A percentile compares a stretch with the other conserved stretches of the same genome.
These are phyloP conservation scores for Coreoperca whiteheadi DNA, from an alignment of 2,113 vertebrate species.

Conservation along the genomic window DNA sequence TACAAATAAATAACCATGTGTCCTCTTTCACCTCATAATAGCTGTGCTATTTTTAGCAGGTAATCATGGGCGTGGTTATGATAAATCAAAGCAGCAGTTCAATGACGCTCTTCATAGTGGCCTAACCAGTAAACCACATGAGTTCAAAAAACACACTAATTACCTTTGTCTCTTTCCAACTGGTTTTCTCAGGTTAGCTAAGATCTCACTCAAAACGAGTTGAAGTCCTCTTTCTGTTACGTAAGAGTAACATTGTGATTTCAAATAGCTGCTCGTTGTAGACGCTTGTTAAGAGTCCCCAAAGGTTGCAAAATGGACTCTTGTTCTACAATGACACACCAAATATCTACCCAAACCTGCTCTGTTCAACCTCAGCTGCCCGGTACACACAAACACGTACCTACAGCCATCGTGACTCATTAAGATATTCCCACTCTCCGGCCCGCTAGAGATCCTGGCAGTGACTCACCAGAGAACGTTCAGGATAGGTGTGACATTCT, in stretches of 20 bases:
- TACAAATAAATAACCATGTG: conserved; percentile 36
- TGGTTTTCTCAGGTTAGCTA: background rate
- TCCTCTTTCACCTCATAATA: conserved; percentile 13
- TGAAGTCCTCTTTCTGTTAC: conserved; percentile 5
- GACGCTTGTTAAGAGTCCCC: background rate
- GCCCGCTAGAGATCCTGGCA: conserved; percentile 19
- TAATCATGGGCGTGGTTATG: conserved; percentile 22
- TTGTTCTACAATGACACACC: background rate
- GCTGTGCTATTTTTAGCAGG: conserved; percentile 22
- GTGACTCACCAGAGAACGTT: conserved; percentile 57
- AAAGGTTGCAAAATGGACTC: background rate
- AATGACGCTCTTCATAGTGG: conserved; percentile 2
- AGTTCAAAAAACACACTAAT: background rate
- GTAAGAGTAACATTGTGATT: background rate
- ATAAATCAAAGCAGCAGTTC: conserved; percentile 34
- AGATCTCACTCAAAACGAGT: background rate
- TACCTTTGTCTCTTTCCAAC: background rate
- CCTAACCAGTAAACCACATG: conserved; percentile 7
- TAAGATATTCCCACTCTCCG: conserved; percentile 52
- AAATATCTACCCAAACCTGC: conserved; percentile 17
- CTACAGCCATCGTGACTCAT: conserved; percentile 48
- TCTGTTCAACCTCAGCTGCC: conserved; percentile 3
- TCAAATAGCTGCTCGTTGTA: background rate
- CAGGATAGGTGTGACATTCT: conserved; percentile 58
- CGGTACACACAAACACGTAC: background rate